A percentile compares a stretch with the other conserved stretches of the same genome.
These are phyloP conservation scores for Schizopygopsis pylzovi DNA, from an alignment of 2,797 vertebrate species.

Conservation along the genomic window DNA sequence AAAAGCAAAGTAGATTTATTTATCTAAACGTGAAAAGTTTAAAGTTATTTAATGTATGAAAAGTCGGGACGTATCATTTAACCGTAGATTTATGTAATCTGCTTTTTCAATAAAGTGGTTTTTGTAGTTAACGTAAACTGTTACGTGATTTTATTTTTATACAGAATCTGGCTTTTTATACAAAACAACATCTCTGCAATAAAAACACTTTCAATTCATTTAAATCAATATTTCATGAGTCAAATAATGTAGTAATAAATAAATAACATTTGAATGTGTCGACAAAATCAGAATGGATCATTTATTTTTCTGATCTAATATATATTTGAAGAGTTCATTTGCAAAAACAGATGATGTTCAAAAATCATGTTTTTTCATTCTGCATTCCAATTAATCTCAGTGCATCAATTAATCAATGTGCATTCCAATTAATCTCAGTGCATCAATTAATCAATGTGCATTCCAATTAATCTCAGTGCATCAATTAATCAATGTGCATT, in stretches of 20 bases:
- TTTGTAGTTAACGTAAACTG: slow-evolving; percentile 81
- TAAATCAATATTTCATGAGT: background rate
- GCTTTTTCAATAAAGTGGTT: slow-evolving; percentile 88
- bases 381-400: too few relatives aligned
- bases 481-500: too few relatives aligned
- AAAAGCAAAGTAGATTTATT: slow-evolving; percentile 93
- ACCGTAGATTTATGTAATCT: slow-evolving; percentile 94
- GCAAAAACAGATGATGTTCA: too few relatives aligned
- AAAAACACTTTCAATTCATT: background rate
- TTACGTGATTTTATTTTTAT: slow-evolving; percentile 53
- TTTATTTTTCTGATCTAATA: too few relatives aligned
- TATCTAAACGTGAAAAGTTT: slow-evolving; percentile 90
- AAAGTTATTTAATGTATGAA: slow-evolving; percentile 95
- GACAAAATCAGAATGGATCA: too few relatives aligned
- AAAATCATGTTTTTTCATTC: too few relatives aligned
- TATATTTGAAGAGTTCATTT: too few relatives aligned
- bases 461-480: too few relatives aligned
- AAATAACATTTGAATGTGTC: background rate
- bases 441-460: too few relatives aligned
- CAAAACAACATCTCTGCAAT: background rate
- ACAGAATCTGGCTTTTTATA: background rate
- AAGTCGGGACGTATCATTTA: slow-evolving; percentile 91
- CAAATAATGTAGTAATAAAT: background rate
- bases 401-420: too few relatives aligned
- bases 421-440: too few relatives aligned